Percentiles rank a stretch among this genome's conserved stretches.
These are phyloP conservation scores for Rhabdophis nuchalis DNA, from an alignment of 2,797 vertebrate species.

Conservation along the genomic window DNA sequence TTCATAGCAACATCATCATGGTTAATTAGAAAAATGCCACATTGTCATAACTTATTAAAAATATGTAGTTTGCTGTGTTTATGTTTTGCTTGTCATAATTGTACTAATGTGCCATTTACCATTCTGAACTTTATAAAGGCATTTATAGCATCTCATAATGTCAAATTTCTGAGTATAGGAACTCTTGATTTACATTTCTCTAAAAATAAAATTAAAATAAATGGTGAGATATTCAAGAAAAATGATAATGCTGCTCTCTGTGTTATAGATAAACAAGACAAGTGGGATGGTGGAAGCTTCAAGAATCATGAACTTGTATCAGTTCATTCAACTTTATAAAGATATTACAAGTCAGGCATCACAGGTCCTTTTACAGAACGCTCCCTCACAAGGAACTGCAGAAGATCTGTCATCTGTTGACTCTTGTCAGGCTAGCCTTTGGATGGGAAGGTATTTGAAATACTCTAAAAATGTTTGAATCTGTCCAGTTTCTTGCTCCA, in stretches of 20 bases:
- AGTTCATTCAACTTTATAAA: conserved; percentile 94
- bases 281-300: conserved; percentile 87
- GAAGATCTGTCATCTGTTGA: conserved; percentile 73
- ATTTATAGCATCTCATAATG: background rate
- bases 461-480: background rate
- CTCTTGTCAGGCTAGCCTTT: conserved; percentile 93
- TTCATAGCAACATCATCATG: background rate
- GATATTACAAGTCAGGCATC: conserved; percentile 92
- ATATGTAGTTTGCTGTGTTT: background rate
- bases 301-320: conserved; percentile 96
- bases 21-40: background rate
- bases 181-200: background rate
- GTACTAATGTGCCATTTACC: background rate
- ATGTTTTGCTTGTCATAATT: background rate
- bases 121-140: background rate
- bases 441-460: conserved; percentile 89
- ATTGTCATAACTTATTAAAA: conserved; percentile 1
- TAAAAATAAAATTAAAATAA: conserved; percentile 22
- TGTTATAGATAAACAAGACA: conserved; percentile 91
- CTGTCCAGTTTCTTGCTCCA: background rate
- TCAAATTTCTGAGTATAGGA: background rate
- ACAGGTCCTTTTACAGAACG: conserved; percentile 75
- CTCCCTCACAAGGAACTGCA: conserved; percentile 71
- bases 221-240: conserved; percentile 11
- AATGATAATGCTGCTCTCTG: conserved; percentile 41